Base-by-base conservation (phyloP, 1,140 invertebrate genomes). In the Pissodes strobi region DNA sequence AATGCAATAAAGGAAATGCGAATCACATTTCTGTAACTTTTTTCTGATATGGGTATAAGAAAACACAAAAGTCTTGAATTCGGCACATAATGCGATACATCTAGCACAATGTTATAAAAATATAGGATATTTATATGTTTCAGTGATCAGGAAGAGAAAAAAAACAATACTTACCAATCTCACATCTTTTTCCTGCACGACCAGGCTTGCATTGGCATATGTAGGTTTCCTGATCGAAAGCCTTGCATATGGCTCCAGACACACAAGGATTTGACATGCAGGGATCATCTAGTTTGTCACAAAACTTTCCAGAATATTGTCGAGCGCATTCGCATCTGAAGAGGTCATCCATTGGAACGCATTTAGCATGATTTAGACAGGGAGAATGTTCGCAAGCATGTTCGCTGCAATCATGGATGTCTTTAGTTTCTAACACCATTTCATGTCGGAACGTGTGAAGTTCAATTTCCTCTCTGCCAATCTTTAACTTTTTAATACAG, bases 281-380 rank as follows among this genome's bases (percentile, higher is more conserved):
- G 38, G 88, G 86, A 79, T 91, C 87, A n/a, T 86, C 70, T 18
- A 67, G 52, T 55, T 83, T 76, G 78, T 89, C 85, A 75, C 87
- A 89, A 67, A 88, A 82, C 51, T 83, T 76, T 41, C 92, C 92
- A 17, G 86, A 87, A 72, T 86, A 87, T 69, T 85, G 84, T 18
- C 83, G 81, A n/a, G 83, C 78, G 79, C 93, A 95, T 25, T 87
- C 82, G 80, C 93, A 95, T n/a, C 84, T 82, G 77, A 89, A 93
- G 9, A 85, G 60, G 8, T 66, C 49, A 18, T 74, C 71, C 30
- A 73, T 60, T n/a, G 52, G 30, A 3, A 66, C 83, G 79, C 93
- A 95, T 10, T 88, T 88, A 9, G 88, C 93, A 2, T 87, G 88
- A 78, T 95, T 93, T 67, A 86, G 82, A 76, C 92, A 93, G 0